Percentiles rank a stretch among this genome's conserved stretches.
phyloP scores from a whole-genome alignment of 2,113 vertebrate species.

The Amblyopsis rosae region DNA sequence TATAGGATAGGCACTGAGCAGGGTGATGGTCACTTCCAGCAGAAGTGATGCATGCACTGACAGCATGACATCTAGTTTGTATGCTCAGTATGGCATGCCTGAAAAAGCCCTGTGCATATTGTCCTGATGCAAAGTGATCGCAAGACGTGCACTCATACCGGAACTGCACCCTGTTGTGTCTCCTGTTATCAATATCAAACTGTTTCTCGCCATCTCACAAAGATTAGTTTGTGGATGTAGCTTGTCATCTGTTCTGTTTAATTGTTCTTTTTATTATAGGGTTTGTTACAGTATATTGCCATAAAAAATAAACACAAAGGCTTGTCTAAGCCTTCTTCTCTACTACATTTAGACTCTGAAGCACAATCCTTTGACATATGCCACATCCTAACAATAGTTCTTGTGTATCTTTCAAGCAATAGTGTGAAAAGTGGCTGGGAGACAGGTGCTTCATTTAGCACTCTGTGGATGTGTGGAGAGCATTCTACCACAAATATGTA shows the following conservation, averaged over 20 bases:
- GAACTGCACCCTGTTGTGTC: slow-evolving; percentile 57
- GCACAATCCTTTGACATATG: slow-evolving; percentile 14
- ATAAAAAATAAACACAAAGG: slow-evolving; percentile 10
- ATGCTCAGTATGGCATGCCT: slow-evolving; percentile 66
- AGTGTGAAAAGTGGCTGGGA: slow-evolving; percentile 41
- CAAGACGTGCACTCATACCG: slow-evolving; percentile 42
- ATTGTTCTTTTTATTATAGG: slow-evolving; percentile 20
- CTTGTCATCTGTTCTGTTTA: slow-evolving; percentile 17
- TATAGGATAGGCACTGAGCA: slow-evolving; percentile 9
- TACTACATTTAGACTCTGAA: slow-evolving; percentile 22
- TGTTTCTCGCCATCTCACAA: slow-evolving; percentile 32
- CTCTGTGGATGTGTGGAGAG: slow-evolving; percentile 27
- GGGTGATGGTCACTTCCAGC: slow-evolving; percentile 60
- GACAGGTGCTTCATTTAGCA: slow-evolving; percentile 51
- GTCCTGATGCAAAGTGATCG: slow-evolving; percentile 62
- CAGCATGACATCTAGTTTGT: slow-evolving; percentile 70
- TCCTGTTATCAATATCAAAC: slow-evolving; percentile 41
- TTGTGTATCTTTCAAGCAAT: slow-evolving; percentile 37
- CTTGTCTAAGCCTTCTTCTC: slow-evolving; percentile 4
- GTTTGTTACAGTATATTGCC: slow-evolving; percentile 13
- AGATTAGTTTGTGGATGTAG: background rate
- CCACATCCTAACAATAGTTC: slow-evolving; percentile 8
- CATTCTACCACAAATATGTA: slow-evolving; percentile 6
- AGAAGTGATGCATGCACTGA: slow-evolving; percentile 61
- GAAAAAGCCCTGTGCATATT: slow-evolving; percentile 58